These are phyloP conservation scores for Quadroppia sp. DNA, from an alignment of 2,888 invertebrate species.

Conservation along the genomic window DNA sequence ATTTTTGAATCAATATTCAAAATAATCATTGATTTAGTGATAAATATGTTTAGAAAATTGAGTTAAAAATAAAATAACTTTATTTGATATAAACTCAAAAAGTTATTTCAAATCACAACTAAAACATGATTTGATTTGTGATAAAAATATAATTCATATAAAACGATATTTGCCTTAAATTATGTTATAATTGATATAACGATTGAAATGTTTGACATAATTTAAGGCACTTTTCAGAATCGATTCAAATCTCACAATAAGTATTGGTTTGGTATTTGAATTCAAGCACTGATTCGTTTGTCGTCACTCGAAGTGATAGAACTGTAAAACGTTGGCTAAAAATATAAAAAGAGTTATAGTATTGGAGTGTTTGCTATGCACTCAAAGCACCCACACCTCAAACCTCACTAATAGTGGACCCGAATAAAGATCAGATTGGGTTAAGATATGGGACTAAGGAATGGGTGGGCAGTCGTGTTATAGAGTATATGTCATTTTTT, in stretches of 20 bases:
- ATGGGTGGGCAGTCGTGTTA: no score
- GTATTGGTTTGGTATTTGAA: background rate
- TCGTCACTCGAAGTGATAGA: background rate
- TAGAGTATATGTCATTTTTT: no score
- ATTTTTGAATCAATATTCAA: background rate
- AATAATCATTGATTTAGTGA: background rate
- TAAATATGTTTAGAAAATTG: background rate
- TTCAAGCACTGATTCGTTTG: constrained; percentile 14
- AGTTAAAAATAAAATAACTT: background rate
- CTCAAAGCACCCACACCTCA: no score
- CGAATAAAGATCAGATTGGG: no score
- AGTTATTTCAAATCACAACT: background rate
- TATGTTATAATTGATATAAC: background rate
- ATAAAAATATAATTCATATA: background rate
- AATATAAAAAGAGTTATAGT: background rate
- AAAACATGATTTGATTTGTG: background rate
- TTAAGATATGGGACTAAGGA: no score
- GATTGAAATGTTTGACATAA: background rate
- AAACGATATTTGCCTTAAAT: background rate
- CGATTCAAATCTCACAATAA: constrained; percentile 33
- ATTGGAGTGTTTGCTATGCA: no score
- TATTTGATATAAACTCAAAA: background rate
- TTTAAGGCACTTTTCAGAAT: constrained; percentile 28
- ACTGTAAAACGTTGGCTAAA: constrained; percentile 42
- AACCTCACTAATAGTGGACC: no score